A percentile compares a stretch with the other conserved stretches of the same genome.
Evolutionary conservation across 1,140 invertebrate species (phyloP).

Genomic region (Caenorhabditis elegans): DNA sequence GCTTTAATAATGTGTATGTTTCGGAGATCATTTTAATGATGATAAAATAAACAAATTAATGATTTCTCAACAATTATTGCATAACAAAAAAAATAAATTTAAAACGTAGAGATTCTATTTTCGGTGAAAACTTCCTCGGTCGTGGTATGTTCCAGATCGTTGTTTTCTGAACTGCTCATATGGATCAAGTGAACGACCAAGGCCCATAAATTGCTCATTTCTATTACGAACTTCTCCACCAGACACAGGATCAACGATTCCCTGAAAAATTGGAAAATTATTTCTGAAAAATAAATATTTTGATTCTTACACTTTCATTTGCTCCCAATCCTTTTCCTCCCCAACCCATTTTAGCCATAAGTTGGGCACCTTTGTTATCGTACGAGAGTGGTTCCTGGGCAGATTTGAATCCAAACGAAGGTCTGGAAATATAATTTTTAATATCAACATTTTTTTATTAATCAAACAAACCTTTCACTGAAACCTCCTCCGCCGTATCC

Average conservation of each 20-base stretch:
- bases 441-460: neutral
- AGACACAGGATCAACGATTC: conserved; percentile 35
- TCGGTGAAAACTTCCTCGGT: neutral
- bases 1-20: neutral
- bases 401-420: neutral
- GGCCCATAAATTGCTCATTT: conserved; percentile 31
- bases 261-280: neutral
- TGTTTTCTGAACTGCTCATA: conserved; percentile 34
- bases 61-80: no score
- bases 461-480: neutral
- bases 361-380: conserved; percentile 44
- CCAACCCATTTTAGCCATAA: conserved; percentile 48
- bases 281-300: no score
- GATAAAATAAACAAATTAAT: neutral
- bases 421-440: neutral
- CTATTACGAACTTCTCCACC: conserved; percentile 37
- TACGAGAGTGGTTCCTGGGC: neutral
- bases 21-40: neutral
- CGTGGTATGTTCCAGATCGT: neutral
- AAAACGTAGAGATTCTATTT: neutral
- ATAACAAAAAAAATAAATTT: neutral
- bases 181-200: conserved; percentile 12
- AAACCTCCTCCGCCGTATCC: neutral
- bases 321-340: conserved; percentile 35
- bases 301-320: conserved; percentile 41